Evolutionary conservation across 2,797 vertebrate species (phyloP), one percentile per base, ranked within the genome.

Genomic region (Scolopax bukidnonensis): DNA sequence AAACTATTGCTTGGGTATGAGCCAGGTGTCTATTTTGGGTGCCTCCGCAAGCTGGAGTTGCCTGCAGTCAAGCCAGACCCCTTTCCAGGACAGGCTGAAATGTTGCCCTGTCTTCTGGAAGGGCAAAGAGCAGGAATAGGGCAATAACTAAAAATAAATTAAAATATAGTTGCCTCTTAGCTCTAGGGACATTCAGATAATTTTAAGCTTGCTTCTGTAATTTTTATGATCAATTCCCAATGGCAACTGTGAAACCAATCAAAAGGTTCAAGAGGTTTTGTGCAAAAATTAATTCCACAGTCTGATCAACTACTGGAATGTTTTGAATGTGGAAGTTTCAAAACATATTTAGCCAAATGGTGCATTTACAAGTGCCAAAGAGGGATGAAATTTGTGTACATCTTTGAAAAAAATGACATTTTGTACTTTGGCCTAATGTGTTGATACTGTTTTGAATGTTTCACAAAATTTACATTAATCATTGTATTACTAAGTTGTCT

Each of bases 1-100:
- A 96, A 95, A 88, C 91, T 96, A 77, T 91, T 92, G 88, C 75
- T 86, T 92, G 90, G 71, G 78, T 51, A 32, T 4, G 64, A 96
- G 94, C 93, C 91, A 95, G 84, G 61, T 24, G 17, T 80, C 94
- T 96, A 92, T 94, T 96, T 87, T 92, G 81, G 64, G 87, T 87
- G 68, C 59, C 57, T 54, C 60, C 75, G 71, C 12, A 78, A 76
- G 69, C 63, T 87, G 65, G 48, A 74, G 53, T 20, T 50, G 59
- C 74, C 53, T 79, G 86, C 74, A 94, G 83, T 73, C 68, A 77
- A 90, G 77, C 38, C 2, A 1, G 53, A 74, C 60, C 53, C 81
- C 60, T 87, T 94, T 89, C 70, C 82, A 74, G 56, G 51, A 83
- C 33, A 75, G 80, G 33, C 19, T 40, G 48, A 91, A 93, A 74